Percentiles rank a stretch among this genome's conserved stretches.
These are phyloP conservation scores for Lasiurus borealis DNA, from an alignment of 2,113 vertebrate genomes.

Conservation along the genomic window DNA sequence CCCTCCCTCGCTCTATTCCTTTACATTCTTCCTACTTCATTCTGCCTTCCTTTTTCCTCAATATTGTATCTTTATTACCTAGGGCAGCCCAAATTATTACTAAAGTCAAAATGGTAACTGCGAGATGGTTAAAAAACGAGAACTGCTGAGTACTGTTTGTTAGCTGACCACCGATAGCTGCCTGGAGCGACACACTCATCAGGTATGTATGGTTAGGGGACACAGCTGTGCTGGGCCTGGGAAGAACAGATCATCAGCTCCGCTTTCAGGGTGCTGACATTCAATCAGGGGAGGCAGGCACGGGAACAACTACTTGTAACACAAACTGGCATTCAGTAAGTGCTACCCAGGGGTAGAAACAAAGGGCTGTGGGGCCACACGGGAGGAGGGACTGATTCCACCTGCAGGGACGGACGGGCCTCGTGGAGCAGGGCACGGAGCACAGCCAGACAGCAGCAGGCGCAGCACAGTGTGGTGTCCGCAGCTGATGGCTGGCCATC, in stretches of 20 bases:
- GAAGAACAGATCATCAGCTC: no score
- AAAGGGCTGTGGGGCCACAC: rapidly evolving
- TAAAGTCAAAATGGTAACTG: slow-evolving; percentile 2
- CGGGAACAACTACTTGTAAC: not conserved
- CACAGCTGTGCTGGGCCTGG: not conserved
- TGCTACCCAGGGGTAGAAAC: not conserved
- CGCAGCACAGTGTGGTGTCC: rapidly evolving
- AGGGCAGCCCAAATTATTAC: not conserved
- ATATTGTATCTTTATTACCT: not conserved
- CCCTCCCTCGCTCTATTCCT: not conserved
- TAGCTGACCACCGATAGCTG: not conserved
- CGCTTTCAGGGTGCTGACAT: not conserved
- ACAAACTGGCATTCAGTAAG: not conserved
- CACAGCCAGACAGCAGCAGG: not conserved
- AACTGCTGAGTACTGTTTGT: not conserved
- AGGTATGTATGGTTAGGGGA: rapidly evolving
- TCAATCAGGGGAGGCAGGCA: not conserved
- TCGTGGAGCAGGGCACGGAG: not conserved
- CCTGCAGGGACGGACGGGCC: not conserved
- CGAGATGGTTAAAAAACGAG: not conserved
- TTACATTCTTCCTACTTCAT: not conserved
- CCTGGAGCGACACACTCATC: not conserved
- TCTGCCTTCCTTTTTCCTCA: not conserved
- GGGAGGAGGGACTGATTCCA: not conserved
- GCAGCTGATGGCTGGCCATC: not conserved